Percentiles rank a stretch among this genome's conserved stretches.
These are phyloP conservation scores for Itoplectis maculator DNA, from an alignment of 2,888 invertebrate genomes.

Conservation along the genomic window DNA sequence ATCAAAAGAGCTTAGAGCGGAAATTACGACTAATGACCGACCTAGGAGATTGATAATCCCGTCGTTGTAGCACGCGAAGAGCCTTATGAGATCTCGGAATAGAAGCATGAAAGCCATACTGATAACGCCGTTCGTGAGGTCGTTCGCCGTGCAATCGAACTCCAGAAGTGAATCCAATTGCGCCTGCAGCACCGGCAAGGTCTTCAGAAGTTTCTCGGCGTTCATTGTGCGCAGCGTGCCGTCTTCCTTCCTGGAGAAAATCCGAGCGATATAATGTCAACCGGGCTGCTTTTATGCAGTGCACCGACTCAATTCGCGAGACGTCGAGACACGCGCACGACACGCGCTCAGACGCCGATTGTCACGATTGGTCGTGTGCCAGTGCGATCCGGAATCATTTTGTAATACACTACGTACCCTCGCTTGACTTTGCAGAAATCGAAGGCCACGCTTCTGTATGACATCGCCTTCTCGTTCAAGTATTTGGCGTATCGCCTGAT, in stretches of 20 bases:
- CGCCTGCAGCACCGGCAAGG: conserved; percentile 96
- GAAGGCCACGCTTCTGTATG: conserved; percentile 99
- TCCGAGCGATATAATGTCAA: conserved; percentile 17
- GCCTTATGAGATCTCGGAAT: conserved; percentile 98
- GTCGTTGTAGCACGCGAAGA: conserved; percentile 99
- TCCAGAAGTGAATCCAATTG: conserved; percentile 98
- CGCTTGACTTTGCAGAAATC: conserved; percentile 99
- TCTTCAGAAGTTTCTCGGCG: conserved; percentile 98
- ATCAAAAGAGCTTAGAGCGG: background rate
- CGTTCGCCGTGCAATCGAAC: conserved; percentile 98
- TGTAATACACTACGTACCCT: conserved; percentile 89
- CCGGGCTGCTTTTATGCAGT: background rate
- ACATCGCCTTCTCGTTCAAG: conserved; percentile 99
- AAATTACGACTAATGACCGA: conserved; percentile 73
- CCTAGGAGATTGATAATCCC: conserved; percentile 98
- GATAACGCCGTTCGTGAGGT: conserved; percentile 99
- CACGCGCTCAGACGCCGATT: conserved; percentile 25
- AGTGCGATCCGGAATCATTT: conserved; percentile 38
- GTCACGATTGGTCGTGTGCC: conserved; percentile 42
- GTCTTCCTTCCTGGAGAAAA: conserved; percentile 94
- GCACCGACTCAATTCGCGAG: background rate
- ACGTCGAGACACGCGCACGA: background rate
- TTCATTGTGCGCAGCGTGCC: conserved; percentile 98
- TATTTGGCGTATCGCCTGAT: conserved; percentile 99
- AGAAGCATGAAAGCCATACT: conserved; percentile 99